A percentile compares a stretch with the other conserved stretches of the same genome.
Evolutionary conservation across 2,113 vertebrate species (phyloP).

Genomic region (Hypanus sabinus): DNA sequence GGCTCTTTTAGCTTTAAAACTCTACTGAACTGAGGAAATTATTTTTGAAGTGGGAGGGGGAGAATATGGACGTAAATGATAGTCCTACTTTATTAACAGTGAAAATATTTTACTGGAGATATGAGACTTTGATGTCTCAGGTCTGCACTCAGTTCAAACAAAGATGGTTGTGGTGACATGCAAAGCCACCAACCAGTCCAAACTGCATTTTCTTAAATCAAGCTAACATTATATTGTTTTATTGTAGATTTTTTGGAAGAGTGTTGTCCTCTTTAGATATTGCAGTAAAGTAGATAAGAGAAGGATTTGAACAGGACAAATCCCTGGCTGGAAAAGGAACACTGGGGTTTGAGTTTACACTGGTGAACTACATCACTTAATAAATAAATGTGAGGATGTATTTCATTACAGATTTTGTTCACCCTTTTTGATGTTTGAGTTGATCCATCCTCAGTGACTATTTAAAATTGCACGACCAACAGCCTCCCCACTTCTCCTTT

Average conservation of each 20-base stretch:
- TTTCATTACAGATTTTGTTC: not conserved
- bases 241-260: not conserved
- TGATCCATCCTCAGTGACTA: not conserved
- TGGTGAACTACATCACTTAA: not conserved
- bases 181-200: not conserved
- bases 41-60: not conserved
- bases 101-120: not conserved
- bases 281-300: not conserved
- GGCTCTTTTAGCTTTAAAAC: not conserved
- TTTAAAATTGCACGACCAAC: not conserved
- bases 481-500: not conserved
- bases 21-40: not conserved
- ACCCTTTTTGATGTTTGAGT: not conserved
- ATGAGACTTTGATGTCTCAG: not conserved
- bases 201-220: not conserved
- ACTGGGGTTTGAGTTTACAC: not conserved
- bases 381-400: not conserved
- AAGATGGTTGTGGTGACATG: not conserved
- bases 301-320: not conserved
- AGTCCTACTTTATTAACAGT: not conserved
- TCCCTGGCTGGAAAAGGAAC: not conserved
- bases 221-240: not conserved
- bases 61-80: not conserved
- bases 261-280: not conserved
- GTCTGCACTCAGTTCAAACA: not conserved